Evolutionary conservation across 2,888 invertebrate species (phyloP).

Genomic region (Chromoteleia sp.): DNA sequence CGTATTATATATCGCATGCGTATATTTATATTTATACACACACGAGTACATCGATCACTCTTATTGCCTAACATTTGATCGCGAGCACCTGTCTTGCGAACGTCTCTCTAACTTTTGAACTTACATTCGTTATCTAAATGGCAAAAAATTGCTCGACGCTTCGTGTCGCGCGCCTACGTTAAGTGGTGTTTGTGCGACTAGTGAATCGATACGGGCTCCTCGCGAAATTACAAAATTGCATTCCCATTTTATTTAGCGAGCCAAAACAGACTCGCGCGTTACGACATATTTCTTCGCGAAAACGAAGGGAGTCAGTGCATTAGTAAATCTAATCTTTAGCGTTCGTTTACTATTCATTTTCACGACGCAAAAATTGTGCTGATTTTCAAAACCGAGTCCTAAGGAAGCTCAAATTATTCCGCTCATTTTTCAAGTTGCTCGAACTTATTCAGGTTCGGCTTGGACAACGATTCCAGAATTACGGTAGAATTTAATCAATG

Average conservation of each 20-base stretch:
- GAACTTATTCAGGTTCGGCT: no score
- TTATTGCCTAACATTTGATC: neutral
- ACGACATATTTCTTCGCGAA: slow-evolving; percentile 30
- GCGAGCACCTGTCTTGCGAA: neutral
- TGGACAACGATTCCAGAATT: no score
- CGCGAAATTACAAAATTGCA: slow-evolving; percentile 46
- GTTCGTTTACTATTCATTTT: slow-evolving; percentile 31
- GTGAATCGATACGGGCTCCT: slow-evolving; percentile 41
- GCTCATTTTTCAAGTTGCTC: no score
- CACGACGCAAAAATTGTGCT: slow-evolving; percentile 1
- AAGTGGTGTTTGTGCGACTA: slow-evolving; percentile 31
- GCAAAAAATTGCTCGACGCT: slow-evolving; percentile 20
- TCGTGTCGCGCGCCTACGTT: slow-evolving; percentile 20
- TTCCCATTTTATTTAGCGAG: slow-evolving; percentile 24
- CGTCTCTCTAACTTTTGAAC: slow-evolving; percentile 5
- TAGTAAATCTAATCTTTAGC: slow-evolving; percentile 27
- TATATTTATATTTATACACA: no score
- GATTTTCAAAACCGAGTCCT: slow-evolving; percentile 7
- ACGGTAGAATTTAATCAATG: no score
- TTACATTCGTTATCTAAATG: slow-evolving; percentile 43
- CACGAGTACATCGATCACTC: no score
- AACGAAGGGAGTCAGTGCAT: slow-evolving; percentile 21
- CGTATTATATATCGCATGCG: no score
- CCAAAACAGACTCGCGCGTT: neutral
- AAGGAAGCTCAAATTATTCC: no score